Conservation (phyloP, 2,888 invertebrate genomes). For the Metellina segmentata region DNA sequence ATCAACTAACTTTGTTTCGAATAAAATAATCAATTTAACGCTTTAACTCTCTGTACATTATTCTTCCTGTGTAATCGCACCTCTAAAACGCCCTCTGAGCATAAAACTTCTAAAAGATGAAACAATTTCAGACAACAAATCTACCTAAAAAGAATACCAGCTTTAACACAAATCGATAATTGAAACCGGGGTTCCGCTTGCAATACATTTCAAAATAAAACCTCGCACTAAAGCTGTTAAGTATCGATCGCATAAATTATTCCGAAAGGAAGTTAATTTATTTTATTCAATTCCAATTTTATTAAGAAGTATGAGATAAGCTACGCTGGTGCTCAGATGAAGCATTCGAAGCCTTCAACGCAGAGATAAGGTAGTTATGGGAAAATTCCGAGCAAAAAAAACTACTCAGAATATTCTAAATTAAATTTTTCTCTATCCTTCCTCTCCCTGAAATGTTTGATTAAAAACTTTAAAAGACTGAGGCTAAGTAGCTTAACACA, state of each 20-base stretch:
- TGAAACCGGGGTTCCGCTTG: not conserved
- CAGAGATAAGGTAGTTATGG: not conserved
- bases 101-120: too few relatives aligned
- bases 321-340: not conserved
- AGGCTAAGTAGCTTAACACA: slow-evolving; percentile 27
- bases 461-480: slow-evolving; percentile 55
- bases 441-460: slow-evolving; percentile 43
- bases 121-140: too few relatives aligned
- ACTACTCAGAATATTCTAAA: slow-evolving; percentile 33
- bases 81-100: too few relatives aligned
- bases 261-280: not conserved
- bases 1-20: too few relatives aligned
- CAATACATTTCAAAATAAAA: not conserved
- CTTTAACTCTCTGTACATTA: too few relatives aligned
- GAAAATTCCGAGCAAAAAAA: not conserved
- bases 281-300: not conserved
- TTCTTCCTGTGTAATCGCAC: too few relatives aligned
- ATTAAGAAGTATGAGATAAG: not conserved
- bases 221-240: not conserved
- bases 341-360: not conserved
- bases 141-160: not conserved
- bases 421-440: slow-evolving; percentile 27
- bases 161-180: not conserved
- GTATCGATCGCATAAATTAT: not conserved
- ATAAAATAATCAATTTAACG: too few relatives aligned